Evolutionary conservation across 2,888 invertebrate species (phyloP), one percentile per base, ranked within the genome.

Genomic region (Eurois occulta): DNA sequence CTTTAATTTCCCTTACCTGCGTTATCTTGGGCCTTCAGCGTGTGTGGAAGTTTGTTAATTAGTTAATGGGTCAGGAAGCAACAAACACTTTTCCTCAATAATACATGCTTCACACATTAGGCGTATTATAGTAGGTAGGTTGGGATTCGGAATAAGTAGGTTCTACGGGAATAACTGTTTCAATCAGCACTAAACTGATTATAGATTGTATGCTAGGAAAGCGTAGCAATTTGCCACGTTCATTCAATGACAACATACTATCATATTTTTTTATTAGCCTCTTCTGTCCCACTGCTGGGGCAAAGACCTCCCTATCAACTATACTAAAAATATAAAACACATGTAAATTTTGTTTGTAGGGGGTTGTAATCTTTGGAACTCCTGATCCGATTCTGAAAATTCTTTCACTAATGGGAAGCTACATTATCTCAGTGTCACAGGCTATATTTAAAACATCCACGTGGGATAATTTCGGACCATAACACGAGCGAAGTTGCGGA

Each of bases 21-120:
- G 72, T 85, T 80, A 83, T 87, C 78, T 77, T 78, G 70, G 62
- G 66, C 76, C 43, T 80, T 74, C 68, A 72, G 74, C 68, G 75
- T 71, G 70, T 76, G 76, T 78, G 67, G 35, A 75, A 84, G 58
- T 86, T 87, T 73, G 75, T 80, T 82, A 88, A 86, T 86, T 85
- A 86, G 75, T 81, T 74, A 84, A 82, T 79, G 72, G 76, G 62
- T 66, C 76, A 80, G 78, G 81, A 76, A 77, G 62, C 58, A 76
- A 64, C 69, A 68, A 83, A 78, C 68, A 76, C 62, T 77, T 78
- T 77, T 68, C 18, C 58, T 60, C 41, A 10, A 64, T 86, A 69
- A 62, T 68, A 60, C 32, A 62, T 43, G 52, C 71, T 75, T 65
- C 43, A 74, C 28, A 24, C 58, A 58, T 41, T 41, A 52, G 21